Percentiles rank a stretch among this genome's conserved stretches.
phyloP scores from a whole-genome alignment of 1,140 invertebrate genomes.

The Cydia pomonella region DNA sequence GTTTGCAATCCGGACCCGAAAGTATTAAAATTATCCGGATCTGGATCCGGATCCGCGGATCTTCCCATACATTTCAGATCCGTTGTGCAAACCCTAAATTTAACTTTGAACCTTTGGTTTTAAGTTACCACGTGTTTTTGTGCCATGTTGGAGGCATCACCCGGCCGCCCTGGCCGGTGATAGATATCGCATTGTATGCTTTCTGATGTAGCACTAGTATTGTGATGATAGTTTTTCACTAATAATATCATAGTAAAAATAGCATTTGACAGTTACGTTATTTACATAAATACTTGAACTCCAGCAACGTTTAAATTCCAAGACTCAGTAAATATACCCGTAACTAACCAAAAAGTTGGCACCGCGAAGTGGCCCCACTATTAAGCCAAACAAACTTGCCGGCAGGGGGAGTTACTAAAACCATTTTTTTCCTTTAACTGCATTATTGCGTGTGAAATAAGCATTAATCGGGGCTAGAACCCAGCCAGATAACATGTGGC shows the following conservation, averaged over 20 bases:
- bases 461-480: conserved; percentile 63
- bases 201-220: no score
- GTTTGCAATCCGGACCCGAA: no score
- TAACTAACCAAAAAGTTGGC: conserved; percentile 24
- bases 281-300: no score
- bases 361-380: conserved; percentile 21
- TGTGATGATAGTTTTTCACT: no score
- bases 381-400: conserved; percentile 36
- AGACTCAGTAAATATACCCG: background rate
- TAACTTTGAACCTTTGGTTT: background rate
- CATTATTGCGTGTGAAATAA: conserved; percentile 59
- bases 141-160: no score
- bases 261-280: no score
- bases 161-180: no score
- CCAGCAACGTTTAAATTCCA: background rate
- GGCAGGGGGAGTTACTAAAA: conserved; percentile 22
- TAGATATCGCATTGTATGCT: background rate
- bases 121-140: background rate
- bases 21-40: no score
- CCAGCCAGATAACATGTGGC: conserved; percentile 25
- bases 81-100: no score
- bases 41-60: no score
- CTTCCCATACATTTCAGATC: no score
- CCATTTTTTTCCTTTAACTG: conserved; percentile 59
- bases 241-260: no score